phyloP scores from a whole-genome alignment of 2,797 vertebrate species.

The Poeciliopsis infans region DNA sequence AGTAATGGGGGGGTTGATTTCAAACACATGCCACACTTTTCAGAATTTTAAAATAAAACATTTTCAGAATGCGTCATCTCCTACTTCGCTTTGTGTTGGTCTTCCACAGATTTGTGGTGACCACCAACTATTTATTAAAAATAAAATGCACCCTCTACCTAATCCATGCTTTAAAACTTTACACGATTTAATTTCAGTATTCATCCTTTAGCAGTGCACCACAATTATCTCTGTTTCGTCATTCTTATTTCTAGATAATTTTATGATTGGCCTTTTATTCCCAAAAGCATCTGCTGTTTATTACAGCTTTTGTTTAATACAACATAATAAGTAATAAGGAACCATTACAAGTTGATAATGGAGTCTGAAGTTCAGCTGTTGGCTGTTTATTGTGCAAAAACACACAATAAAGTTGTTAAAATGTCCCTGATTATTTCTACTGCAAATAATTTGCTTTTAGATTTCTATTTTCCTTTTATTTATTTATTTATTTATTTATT shows the following conservation, averaged over 20 bases:
- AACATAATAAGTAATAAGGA: neutral
- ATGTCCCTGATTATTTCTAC: neutral
- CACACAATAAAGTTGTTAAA: neutral
- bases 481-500: too few species aligned
- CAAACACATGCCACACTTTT: neutral
- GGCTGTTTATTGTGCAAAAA: constrained; percentile 4
- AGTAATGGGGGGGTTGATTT: neutral
- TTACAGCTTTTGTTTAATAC: neutral
- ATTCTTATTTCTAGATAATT: neutral
- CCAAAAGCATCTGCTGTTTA: neutral
- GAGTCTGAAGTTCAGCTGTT: constrained; percentile 25
- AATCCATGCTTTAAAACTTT: neutral
- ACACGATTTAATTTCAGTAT: neutral
- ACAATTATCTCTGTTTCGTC: neutral
- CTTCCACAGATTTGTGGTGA: neutral
- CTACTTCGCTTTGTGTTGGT: neutral
- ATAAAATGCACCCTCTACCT: neutral
- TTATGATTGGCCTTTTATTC: too few species aligned
- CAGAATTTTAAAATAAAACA: neutral
- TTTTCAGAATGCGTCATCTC: neutral
- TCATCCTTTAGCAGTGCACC: neutral
- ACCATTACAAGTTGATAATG: neutral
- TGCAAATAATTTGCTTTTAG: neutral
- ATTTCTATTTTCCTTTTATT: neutral
- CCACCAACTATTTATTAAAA: neutral